phyloP scores from a whole-genome alignment of 30 jellyfish, hydroid and myxozoan species.

The Sanderia malayensis region DNA sequence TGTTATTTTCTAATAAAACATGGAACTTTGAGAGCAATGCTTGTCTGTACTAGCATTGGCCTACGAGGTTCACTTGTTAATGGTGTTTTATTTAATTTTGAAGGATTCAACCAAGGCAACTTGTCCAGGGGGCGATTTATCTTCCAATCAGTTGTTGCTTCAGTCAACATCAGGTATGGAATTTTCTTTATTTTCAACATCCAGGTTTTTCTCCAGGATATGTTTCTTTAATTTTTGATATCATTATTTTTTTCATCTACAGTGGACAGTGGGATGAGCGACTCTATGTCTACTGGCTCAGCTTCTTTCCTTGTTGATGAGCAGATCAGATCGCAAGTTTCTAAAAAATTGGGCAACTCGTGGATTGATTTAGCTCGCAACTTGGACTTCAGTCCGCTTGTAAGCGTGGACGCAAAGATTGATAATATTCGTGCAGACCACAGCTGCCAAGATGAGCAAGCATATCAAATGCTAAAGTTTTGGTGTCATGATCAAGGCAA shows the following conservation, averaged over 20 bases:
- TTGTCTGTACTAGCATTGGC: too few relatives aligned
- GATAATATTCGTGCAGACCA: not conserved
- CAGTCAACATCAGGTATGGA: too few relatives aligned
- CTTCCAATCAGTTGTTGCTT: too few relatives aligned
- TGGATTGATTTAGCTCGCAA: conserved; percentile 6
- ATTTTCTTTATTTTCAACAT: too few relatives aligned
- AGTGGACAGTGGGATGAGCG: conserved; percentile 27
- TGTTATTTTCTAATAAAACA: too few relatives aligned
- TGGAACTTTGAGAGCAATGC: too few relatives aligned
- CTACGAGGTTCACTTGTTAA: too few relatives aligned
- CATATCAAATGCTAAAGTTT: conserved; percentile 1
- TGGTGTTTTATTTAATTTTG: too few relatives aligned
- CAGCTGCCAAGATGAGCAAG: not conserved
- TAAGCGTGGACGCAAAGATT: not conserved
- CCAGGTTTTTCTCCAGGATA: too few relatives aligned
- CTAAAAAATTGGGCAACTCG: not conserved
- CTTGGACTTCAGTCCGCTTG: not conserved
- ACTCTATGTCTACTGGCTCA: not conserved
- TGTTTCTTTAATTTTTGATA: too few relatives aligned
- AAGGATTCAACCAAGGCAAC: too few relatives aligned
- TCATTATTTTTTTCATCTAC: not conserved
- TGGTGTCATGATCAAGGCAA: not conserved
- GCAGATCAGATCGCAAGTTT: not conserved
- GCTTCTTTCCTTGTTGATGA: not conserved
- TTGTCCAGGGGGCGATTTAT: too few relatives aligned